Evolutionary conservation across 1,140 invertebrate species (phyloP).

Genomic region (Cryptotermes secundus): DNA sequence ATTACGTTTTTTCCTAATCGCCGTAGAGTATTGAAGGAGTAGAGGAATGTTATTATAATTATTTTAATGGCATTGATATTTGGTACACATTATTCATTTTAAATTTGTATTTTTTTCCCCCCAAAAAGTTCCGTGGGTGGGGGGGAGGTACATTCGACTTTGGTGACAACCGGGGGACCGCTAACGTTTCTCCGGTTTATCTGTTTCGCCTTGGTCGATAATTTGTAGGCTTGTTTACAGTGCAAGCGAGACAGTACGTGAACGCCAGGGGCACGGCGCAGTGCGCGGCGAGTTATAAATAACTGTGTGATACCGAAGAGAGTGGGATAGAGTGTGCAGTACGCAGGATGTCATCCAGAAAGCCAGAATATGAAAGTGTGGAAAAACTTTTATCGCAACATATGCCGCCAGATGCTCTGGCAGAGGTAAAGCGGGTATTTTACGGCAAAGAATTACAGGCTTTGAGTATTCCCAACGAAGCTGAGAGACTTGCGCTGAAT

Average conservation of each 20-base stretch:
- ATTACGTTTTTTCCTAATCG: no score
- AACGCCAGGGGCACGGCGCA: background rate
- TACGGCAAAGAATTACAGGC: constrained; percentile 25
- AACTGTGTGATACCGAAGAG: background rate
- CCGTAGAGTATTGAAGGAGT: no score
- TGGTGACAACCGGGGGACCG: no score
- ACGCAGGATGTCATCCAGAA: background rate
- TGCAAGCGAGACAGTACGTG: background rate
- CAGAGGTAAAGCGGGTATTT: constrained; percentile 21
- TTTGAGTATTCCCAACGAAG: background rate
- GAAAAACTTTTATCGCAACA: constrained; percentile 11
- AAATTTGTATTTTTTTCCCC: no score
- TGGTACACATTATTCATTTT: no score
- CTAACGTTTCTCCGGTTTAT: no score
- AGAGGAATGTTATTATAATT: no score
- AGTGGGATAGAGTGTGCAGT: background rate
- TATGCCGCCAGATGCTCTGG: background rate
- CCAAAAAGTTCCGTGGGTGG: no score
- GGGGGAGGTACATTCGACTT: no score
- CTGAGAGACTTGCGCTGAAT: background rate
- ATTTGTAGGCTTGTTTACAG: background rate
- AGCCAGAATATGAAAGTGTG: background rate
- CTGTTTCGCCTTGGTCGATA: background rate
- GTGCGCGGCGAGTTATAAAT: background rate
- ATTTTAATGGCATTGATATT: no score